Percentiles rank a stretch among this genome's conserved stretches.
phyloP scores from a whole-genome alignment of 2,797 vertebrate species.

The Tokudaia tokunoshimensis region DNA sequence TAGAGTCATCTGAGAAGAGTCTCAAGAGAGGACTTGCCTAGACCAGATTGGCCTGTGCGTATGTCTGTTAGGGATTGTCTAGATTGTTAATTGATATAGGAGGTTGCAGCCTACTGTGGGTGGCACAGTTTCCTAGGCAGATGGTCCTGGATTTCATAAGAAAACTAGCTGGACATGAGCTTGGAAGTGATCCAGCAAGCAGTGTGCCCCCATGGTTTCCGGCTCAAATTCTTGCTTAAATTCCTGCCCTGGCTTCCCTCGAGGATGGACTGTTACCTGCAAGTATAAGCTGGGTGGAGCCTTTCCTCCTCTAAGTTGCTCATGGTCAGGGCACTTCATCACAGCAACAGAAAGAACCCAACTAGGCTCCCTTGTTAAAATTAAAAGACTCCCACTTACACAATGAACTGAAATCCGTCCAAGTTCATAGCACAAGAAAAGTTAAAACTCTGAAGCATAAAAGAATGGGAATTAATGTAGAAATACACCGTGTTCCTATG shows the following conservation, averaged over 20 bases:
- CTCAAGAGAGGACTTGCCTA: not conserved
- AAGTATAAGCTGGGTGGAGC: too few relatives aligned
- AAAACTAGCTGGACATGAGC: not conserved
- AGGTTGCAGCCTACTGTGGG: not conserved
- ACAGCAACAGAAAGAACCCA: not conserved
- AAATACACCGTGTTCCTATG: conserved; percentile 52
- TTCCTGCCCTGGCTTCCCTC: not conserved
- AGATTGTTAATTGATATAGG: not conserved
- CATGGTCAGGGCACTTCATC: not conserved
- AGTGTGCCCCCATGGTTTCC: not conserved
- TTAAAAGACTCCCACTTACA: conserved; percentile 55
- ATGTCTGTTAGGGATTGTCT: not conserved
- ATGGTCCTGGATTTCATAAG: not conserved
- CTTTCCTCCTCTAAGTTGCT: not conserved
- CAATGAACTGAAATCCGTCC: conserved; percentile 54
- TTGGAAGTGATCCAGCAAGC: not conserved
- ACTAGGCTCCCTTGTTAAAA: conserved; percentile 50
- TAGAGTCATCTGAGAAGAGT: not conserved
- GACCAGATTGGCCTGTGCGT: not conserved
- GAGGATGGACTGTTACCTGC: not conserved
- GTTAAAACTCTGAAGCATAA: conserved; percentile 17
- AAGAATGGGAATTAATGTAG: conserved; percentile 62
- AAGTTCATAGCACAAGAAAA: conserved; percentile 57
- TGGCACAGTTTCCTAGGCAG: not conserved
- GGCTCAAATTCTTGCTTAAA: not conserved